Conservation (phyloP, 2,888 invertebrate genomes). For the Callyntrura sp. region DNA sequence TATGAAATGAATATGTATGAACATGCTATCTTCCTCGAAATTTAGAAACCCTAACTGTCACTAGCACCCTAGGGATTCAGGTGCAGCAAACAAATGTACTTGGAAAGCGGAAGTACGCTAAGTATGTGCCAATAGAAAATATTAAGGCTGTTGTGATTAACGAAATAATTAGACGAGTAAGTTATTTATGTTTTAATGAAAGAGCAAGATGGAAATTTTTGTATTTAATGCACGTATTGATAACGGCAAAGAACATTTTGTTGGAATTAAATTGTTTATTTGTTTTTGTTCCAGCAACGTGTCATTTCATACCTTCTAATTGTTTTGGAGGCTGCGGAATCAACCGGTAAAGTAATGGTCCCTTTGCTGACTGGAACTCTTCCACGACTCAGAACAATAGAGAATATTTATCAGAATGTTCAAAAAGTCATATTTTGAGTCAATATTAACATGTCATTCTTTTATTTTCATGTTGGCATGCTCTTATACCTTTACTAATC, state of each 20-base stretch:
- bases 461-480: neutral
- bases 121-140: constrained; percentile 81
- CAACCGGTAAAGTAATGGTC: constrained; percentile 66
- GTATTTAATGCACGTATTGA: too few species aligned
- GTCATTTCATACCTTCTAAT: constrained; percentile 83
- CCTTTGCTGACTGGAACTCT: constrained; percentile 71
- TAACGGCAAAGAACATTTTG: too few species aligned
- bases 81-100: constrained; percentile 81
- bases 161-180: constrained; percentile 84
- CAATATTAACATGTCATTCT: neutral
- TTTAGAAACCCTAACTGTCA: constrained; percentile 82
- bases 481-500: too few species aligned
- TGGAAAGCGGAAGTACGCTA: constrained; percentile 79
- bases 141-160: constrained; percentile 83
- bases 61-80: constrained; percentile 82
- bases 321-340: constrained; percentile 74
- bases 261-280: too few species aligned
- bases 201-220: neutral
- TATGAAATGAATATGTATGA: neutral
- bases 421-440: constrained; percentile 46
- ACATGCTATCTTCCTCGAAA: neutral
- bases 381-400: constrained; percentile 59
- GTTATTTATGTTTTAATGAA: constrained; percentile 1
- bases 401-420: constrained; percentile 50
- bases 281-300: too few species aligned